phyloP scores from a whole-genome alignment of 2,113 vertebrate species.

The Nerophis lumbriciformis region DNA sequence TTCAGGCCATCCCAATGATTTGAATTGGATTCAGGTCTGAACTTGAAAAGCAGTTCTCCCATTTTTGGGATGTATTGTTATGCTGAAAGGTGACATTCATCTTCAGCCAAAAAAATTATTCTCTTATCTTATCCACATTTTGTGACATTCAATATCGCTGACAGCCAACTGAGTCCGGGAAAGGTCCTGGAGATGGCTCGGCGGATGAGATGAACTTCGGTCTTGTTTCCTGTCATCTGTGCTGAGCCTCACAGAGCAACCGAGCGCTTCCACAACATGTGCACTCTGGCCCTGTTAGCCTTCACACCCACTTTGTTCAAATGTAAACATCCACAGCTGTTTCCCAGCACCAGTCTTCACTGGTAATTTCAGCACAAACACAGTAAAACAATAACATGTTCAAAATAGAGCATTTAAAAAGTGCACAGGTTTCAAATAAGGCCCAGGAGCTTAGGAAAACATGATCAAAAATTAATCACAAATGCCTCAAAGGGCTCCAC shows the following conservation, averaged over 20 bases:
- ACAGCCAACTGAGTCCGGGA: conserved; percentile 22
- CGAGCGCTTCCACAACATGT: conserved; percentile 50
- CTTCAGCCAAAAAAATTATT: not conserved
- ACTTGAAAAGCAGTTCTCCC: too few relatives aligned
- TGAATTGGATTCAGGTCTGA: too few relatives aligned
- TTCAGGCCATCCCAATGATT: too few relatives aligned
- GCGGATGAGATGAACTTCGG: conserved; percentile 53
- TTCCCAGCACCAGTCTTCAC: conserved; percentile 19
- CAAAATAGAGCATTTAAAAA: too few relatives aligned
- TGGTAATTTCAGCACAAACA: too few relatives aligned
- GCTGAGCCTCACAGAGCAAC: conserved; percentile 47
- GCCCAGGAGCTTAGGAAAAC: too few relatives aligned
- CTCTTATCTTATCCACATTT: not conserved
- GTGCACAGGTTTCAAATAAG: too few relatives aligned
- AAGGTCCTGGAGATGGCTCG: conserved; percentile 46
- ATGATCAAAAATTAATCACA: too few relatives aligned
- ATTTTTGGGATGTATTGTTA: too few relatives aligned
- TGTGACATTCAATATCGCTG: conserved; percentile 23
- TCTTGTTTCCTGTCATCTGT: conserved; percentile 64
- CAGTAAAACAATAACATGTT: too few relatives aligned
- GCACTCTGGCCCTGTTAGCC: conserved; percentile 40
- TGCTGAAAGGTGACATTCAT: too few relatives aligned
- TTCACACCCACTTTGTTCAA: conserved; percentile 42
- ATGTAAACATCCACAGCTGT: conserved; percentile 41
- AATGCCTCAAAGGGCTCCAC: too few relatives aligned